Base-by-base conservation (phyloP, 1,140 invertebrate species). In the Rhynchophorus ferrugineus region DNA sequence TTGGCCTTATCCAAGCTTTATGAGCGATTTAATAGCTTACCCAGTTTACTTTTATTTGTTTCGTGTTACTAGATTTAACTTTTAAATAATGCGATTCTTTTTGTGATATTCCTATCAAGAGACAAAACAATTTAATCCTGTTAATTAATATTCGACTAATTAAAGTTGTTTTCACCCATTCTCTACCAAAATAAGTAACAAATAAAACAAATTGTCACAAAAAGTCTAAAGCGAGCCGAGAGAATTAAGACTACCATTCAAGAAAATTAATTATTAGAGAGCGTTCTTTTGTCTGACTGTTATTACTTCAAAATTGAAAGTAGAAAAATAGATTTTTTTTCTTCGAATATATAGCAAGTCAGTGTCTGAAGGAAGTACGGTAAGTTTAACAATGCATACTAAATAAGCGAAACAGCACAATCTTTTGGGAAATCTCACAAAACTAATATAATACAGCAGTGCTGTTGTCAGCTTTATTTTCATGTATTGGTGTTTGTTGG, bases 401-500 rank as follows among this genome's bases (percentile, higher is more conserved):
- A 38, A 38, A 38, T 38, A 38, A 38, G 37, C 37, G 13, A 13
- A 38, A 14, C 13, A 13, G 37, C 17, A 13, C 37, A 38, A 38
- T 38, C 17, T 38, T 38, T 13, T 38, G 37, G 37, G 37, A 38
- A 38, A 38, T 38, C 37, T 14, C 37, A 38, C 13, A 38, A 38
- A 38, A 38, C 37, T 38, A 38, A 38, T 38, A 38, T 38, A 38
- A 38, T 38, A 38, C 37, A 38, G 5, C 37, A 38, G 18, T 19
- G 13, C 37, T 38, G 37, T 34, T 38, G 37, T 38, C 37, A 38
- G 37, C 37, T 38, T 38, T 38, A 38, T 38, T 38, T 38, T 11
- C 37, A 3, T 38, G 37, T 38, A 38, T 38, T 13, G 37, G 37
- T 38, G 37, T 38, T 38, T 38, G 37, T 38, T 38, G 13, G 13